Evolutionary conservation across 1,140 invertebrate genomes (phyloP), one percentile per base, ranked within the genome.

Genomic region (Whitmania pigra): DNA sequence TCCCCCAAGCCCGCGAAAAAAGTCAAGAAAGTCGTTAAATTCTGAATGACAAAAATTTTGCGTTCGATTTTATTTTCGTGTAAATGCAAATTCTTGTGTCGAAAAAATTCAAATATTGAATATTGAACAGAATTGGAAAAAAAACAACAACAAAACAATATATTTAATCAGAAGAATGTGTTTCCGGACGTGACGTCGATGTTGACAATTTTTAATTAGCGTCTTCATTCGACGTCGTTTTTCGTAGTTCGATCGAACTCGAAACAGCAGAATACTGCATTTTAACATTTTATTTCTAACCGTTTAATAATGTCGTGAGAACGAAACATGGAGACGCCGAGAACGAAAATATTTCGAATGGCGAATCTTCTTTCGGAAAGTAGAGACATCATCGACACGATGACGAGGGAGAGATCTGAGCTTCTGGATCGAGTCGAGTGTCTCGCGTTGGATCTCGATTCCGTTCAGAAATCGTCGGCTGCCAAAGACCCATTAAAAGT

Each of bases 21-120:
- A 63, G 29, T 63, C 29, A 63, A 63, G 29, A 63, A 63, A 63
- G 20, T 63, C 22, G 57, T 63, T 15, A 63, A 22, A 25, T 63
- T 63, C 11, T 63, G 29, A 63, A 2, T 17, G 15, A 49, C 43
- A 49, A 49, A 49, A 49, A 49, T 49, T 49, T 49, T 49, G 9
- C 13, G 15, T 49, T 49, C 43, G 43, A 49, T 49, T 49, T 63
- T 63, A 4, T 63, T 63, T 63, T 57, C 11, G 20, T 63, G 22
- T 63, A 4, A 25, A 11, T 63, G 29, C 57, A 17, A 63, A 63
- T n/a, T 63, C 11, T 63, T 11, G 43, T 49, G 43, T 49, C 43
- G 43, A 49, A 49, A n/a, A n/a, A n/a, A n/a, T n/a, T n/a, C n/a
- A n/a, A n/a, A n/a, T n/a, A n/a, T n/a, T n/a, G n/a, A n/a, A n/a